Evolutionary conservation across 1,140 invertebrate species (phyloP).

Genomic region (Trichonephila inaurata): DNA sequence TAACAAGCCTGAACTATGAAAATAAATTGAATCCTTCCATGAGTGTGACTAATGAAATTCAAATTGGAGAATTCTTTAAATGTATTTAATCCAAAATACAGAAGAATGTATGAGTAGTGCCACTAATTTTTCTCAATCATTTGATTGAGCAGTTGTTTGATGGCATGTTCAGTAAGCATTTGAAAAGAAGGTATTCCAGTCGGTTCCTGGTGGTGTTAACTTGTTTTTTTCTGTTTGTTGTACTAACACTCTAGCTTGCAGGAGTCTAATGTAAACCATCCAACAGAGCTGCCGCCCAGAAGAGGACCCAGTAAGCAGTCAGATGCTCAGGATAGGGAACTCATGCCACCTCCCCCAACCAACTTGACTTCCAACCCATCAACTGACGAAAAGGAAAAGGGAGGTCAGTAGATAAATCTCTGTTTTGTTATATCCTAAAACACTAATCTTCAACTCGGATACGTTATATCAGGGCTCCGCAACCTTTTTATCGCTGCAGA

Average conservation of each 20-base stretch:
- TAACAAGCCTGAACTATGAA: background rate
- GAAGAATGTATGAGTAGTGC: too few species aligned
- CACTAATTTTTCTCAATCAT: too few species aligned
- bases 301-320: constrained; percentile 28
- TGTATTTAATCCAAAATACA: too few species aligned
- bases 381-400: background rate
- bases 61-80: too few species aligned
- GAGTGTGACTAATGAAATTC: background rate
- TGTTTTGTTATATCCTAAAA: too few species aligned
- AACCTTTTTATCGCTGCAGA: too few species aligned
- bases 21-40: background rate
- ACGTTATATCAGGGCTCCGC: too few species aligned
- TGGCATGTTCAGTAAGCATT: constrained; percentile 8
- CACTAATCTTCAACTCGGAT: too few species aligned
- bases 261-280: constrained; percentile 77
- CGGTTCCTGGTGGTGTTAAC: constrained; percentile 69
- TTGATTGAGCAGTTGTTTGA: background rate
- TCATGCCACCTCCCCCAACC: constrained; percentile 64
- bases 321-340: constrained; percentile 45
- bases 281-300: constrained; percentile 73
- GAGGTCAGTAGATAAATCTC: background rate
- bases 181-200: constrained; percentile 58
- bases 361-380: background rate
- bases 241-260: constrained; percentile 77
- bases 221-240: constrained; percentile 75